Base-by-base conservation (phyloP, 2,888 invertebrate genomes). In the Acrobasis consociella region DNA sequence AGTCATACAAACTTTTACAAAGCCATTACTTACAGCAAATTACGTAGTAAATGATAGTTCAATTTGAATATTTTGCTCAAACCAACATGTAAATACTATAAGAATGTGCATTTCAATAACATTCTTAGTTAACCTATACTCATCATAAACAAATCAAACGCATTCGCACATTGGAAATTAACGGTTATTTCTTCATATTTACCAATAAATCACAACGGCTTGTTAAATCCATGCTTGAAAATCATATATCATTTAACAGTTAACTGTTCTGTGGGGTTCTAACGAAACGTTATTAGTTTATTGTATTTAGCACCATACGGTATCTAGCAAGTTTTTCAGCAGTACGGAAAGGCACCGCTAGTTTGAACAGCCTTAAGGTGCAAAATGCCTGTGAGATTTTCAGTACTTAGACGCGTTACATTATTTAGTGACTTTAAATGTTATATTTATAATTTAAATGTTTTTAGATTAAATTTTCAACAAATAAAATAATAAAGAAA, bases 81-180 rank as follows among this genome's bases (percentile, higher is more conserved):
- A 46, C 46, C 46, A 46, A 46, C 13, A n/a, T 11, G 46, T 13
- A 46, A 46, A 13, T n/a, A n/a, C 13, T 46, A 46, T 46, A 46
- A 46, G 46, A 46, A 46, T 13, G 22, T 16, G 16, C 51, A 15
- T 51, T 51, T 46, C 13, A 52, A 31, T 42, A 42, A 56, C 22
- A 56, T 42, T 13, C 42, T 22, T 46, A 56, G 56, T 59, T 31
- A 59, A 49, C 31, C 10, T 16, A 38, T 13, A 62, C 50, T 62
- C 60, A 67, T 66, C 68, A 66, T 66, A 64, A 69, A 17, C n/a
- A 49, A 66, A 59, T 49, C 66, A 62, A 63, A 46, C 63, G 56
- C 16, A 52, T n/a, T 64, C 65, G 53, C 63, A 68, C 64, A 42
- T 52, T 49, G 13, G 9, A 62, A 17, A 56, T 22, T 22, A 56